A percentile compares a stretch with the other conserved stretches of the same genome.
Evolutionary conservation across 2,113 vertebrate species (phyloP).

Genomic region (Solenodon paradoxus): DNA sequence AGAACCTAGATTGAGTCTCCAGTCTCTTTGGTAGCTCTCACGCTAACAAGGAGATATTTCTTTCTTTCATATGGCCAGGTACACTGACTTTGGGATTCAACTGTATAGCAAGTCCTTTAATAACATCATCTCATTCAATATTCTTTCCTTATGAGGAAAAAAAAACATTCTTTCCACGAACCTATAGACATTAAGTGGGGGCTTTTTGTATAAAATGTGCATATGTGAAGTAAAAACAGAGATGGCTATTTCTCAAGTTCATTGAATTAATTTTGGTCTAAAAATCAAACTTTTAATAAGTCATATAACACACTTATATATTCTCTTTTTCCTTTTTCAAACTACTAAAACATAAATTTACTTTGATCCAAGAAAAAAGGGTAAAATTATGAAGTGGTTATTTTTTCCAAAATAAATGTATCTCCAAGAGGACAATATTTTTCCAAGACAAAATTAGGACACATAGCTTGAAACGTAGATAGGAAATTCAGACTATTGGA

Average conservation of each 20-base stretch:
- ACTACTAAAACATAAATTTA: background rate
- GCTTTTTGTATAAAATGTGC: background rate
- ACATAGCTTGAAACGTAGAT: conserved; percentile 37
- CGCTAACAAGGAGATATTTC: background rate
- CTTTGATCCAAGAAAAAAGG: background rate
- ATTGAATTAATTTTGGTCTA: background rate
- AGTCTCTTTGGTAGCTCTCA: no score
- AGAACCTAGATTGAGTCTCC: no score
- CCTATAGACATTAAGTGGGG: background rate
- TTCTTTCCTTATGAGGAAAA: no score
- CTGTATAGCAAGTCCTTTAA: background rate
- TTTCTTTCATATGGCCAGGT: background rate
- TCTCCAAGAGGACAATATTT: conserved; percentile 28
- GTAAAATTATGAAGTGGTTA: background rate
- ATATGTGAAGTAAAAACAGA: background rate
- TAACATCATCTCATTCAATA: background rate
- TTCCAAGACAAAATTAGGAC: conserved; percentile 57
- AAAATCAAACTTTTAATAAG: conserved; percentile 35
- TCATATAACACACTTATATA: background rate
- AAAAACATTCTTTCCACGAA: background rate
- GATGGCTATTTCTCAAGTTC: background rate
- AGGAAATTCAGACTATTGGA: conserved; percentile 58
- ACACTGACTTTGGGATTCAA: background rate
- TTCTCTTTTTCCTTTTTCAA: background rate
- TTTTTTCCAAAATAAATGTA: conserved; percentile 32